These are phyloP conservation scores for Latheticus oryzae DNA, from an alignment of 2,888 invertebrate species.

Conservation along the genomic window DNA sequence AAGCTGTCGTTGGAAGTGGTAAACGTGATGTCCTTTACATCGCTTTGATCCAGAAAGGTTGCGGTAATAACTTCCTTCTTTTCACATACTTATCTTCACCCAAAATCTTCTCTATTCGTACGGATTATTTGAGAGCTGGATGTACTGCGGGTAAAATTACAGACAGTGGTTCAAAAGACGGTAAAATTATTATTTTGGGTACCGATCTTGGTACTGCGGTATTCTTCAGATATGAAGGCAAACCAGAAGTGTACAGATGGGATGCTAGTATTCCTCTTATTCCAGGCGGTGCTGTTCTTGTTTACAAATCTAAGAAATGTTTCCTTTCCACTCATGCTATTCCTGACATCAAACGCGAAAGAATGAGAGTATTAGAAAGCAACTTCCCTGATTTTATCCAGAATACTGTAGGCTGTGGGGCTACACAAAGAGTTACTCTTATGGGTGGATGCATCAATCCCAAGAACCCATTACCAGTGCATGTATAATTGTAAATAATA, in stretches of 20 bases:
- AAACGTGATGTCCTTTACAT: slow-evolving; percentile 76
- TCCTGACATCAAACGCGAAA: slow-evolving; percentile 69
- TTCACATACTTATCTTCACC: slow-evolving; percentile 75
- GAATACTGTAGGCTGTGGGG: slow-evolving; percentile 72
- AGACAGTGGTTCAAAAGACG: slow-evolving; percentile 71
- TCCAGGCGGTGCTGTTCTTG: slow-evolving; percentile 66
- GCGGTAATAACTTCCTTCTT: slow-evolving; percentile 70
- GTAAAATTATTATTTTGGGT: slow-evolving; percentile 72
- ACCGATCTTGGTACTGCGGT: slow-evolving; percentile 72
- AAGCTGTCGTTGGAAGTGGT: slow-evolving; percentile 67
- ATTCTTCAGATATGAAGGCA: slow-evolving; percentile 71
- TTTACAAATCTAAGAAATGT: slow-evolving; percentile 69
- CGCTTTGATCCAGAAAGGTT: slow-evolving; percentile 70
- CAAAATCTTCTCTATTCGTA: slow-evolving; percentile 74
- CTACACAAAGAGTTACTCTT: slow-evolving; percentile 67
- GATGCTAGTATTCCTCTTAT: slow-evolving; percentile 67
- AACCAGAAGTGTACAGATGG: slow-evolving; percentile 72
- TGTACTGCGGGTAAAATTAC: slow-evolving; percentile 67
- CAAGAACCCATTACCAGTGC: slow-evolving; percentile 18
- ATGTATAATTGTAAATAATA: slow-evolving; percentile 1
- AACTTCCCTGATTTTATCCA: slow-evolving; percentile 75
- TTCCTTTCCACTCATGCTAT: slow-evolving; percentile 71
- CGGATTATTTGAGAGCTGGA: slow-evolving; percentile 72
- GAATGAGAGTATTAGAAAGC: slow-evolving; percentile 72
- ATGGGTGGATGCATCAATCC: slow-evolving; percentile 51